Percentiles rank a stretch among this genome's conserved stretches.
These are phyloP conservation scores for Plebejus anna DNA, from an alignment of 2,888 invertebrate species.

Conservation along the genomic window DNA sequence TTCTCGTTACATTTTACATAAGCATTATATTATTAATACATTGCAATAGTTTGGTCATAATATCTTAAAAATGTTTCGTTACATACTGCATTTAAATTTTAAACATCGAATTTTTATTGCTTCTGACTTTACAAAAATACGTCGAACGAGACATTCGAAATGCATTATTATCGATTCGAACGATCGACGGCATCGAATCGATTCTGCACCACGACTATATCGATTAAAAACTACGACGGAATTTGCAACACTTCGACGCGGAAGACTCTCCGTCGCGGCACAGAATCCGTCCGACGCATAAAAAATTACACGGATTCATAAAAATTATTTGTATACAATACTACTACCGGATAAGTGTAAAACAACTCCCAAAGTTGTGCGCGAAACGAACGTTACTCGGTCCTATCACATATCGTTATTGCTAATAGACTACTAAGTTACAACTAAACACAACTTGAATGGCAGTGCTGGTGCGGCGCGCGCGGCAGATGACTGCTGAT, in stretches of 20 bases:
- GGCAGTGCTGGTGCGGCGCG: constrained; percentile 51
- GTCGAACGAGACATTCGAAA: neutral
- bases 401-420: constrained; percentile 72
- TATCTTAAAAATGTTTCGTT: neutral
- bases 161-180: neutral
- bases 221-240: constrained; percentile 8
- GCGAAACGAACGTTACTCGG: constrained; percentile 49
- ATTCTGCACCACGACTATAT: neutral
- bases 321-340: constrained; percentile 25
- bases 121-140: neutral
- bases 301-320: constrained; percentile 1
- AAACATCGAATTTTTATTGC: constrained; percentile 12
- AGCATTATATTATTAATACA: constrained; percentile 1
- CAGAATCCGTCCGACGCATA: neutral
- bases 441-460: constrained; percentile 52
- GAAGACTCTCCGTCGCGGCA: neutral
- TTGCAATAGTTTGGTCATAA: constrained; percentile 1
- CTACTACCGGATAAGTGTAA: constrained; percentile 33
- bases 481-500: constrained; percentile 59
- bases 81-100: neutral
- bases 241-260: neutral
- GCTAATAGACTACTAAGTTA: constrained; percentile 52
- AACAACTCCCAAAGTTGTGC: constrained; percentile 52
- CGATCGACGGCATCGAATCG: neutral
- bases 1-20: constrained; percentile 1